Base-by-base conservation (phyloP, 2,888 invertebrate genomes). In the Sepiola atlantica region DNA sequence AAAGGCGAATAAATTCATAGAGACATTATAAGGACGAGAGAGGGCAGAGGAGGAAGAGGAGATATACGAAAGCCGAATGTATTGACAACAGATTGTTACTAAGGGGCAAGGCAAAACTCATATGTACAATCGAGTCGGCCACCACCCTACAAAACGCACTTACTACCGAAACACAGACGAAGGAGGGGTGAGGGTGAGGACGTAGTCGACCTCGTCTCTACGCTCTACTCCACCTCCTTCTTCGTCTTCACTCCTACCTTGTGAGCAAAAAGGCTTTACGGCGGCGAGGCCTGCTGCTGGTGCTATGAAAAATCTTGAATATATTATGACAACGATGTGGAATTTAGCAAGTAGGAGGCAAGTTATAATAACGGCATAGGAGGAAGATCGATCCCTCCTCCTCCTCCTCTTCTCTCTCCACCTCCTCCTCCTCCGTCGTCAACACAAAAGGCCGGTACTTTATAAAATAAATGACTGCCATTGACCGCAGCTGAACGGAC, bases 1-100 rank as follows among this genome's bases (percentile, higher is more conserved):
- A n/a, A n/a, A n/a, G n/a, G n/a, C n/a, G n/a, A n/a, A n/a, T n/a
- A n/a, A n/a, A n/a, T n/a, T n/a, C n/a, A n/a, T n/a, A n/a, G n/a
- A n/a, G n/a, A n/a, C n/a, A n/a, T n/a, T n/a, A 45, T 45, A 45
- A 45, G 4, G 45, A 45, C 45, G 45, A 45, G 45, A 77, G 77
- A 77, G 77, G n/a, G 77, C 14, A n/a, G 77, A 16, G 4, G 32
- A 77, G 16, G n/a, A 77, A n/a, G 32, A 77, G 16, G n/a, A 77
- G 77, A n/a, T 77, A 77, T 8, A 45, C 8, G 77, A 77, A 77
- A n/a, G 77, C 77, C 16, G 77, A 77, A 77, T 77, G 77, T 77
- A 77, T 77, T 77, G n/a, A 77, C 77, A 77, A 77, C 77, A 77
- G 77, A 77, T 77, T 77, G 77, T 77, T 77, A 77, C 77, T 77